Percentiles rank a stretch among this genome's conserved stretches.
phyloP scores from a whole-genome alignment of 2,113 vertebrate genomes.

The Sminthopsis crassicaudata region DNA sequence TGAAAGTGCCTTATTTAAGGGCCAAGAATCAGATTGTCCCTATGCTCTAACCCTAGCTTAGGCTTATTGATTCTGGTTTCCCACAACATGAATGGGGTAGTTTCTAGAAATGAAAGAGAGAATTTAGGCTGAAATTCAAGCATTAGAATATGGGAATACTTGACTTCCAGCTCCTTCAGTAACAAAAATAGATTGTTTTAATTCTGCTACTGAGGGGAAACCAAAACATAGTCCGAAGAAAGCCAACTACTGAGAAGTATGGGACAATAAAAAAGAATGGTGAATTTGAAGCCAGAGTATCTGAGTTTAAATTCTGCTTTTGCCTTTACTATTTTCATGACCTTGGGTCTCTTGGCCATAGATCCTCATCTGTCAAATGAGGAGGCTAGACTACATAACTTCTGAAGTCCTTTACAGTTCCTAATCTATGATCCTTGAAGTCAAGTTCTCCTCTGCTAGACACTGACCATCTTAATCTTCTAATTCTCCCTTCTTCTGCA shows the following conservation, averaged over 20 bases:
- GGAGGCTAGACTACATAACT: background rate
- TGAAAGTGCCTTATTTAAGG: background rate
- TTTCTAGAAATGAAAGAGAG: background rate
- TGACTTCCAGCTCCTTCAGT: background rate
- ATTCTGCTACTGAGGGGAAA: background rate
- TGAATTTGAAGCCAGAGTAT: background rate
- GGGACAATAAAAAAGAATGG: background rate
- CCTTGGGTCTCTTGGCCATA: background rate
- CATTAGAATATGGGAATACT: background rate
- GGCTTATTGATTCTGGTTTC: background rate
- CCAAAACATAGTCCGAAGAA: background rate
- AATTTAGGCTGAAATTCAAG: background rate
- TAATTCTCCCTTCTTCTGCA: background rate
- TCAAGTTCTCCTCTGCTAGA: background rate
- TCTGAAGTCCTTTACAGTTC: background rate
- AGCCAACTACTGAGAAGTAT: background rate
- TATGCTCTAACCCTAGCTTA: no score
- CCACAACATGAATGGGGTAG: background rate
- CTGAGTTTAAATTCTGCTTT: background rate
- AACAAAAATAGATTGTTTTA: background rate
- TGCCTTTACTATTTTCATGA: background rate
- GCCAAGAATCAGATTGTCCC: no score
- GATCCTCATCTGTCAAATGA: background rate
- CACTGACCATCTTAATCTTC: background rate
- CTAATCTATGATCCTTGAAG: background rate